Evolutionary conservation across 2,113 vertebrate genomes (phyloP), one percentile per base, ranked within the genome.

Genomic region (Lagopus muta): DNA sequence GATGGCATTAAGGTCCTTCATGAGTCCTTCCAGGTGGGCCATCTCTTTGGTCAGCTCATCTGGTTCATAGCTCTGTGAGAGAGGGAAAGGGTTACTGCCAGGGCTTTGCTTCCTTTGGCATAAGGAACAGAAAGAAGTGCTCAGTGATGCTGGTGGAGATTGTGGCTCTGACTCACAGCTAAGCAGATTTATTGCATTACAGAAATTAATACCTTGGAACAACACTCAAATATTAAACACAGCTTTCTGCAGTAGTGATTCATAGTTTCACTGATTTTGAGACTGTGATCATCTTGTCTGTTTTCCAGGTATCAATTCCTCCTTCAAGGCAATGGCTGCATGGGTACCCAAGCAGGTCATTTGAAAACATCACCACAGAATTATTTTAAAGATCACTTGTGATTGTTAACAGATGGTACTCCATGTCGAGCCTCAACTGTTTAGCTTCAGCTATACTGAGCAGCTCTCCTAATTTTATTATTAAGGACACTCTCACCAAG

Each of bases 1-100:
- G 98, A 99, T 99, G 98, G 99, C 99, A 14, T 99, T 99, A 91
- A 99, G 99, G 98, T 99, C 99, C 98, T 99, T 99, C 99, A 99
- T 99, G 42, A 99, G 98, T 97, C 99, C 99, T 98, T 99, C 99
- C 95, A 99, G 99, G 97, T 99, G 99, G 96, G 99, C 99, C 99
- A 99, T 99, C 98, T 99, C 99, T 98, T 99, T 99, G 95, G 99
- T 99, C 97, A 99, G 98, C 98, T 99, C 99, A 94, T 99, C 99
- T 27, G 99, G 98, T 96, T 99, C 99, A 36, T 99, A 99, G 95
- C 97, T 99, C 99, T 99, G 96, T 22, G 86, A 96, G 97, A 97
- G 97, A 98, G 30, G 96, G 95, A 98, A 47, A 97, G 96, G 94
- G 96, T 98, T 97, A 98, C 60, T 94, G 92, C 27, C 17, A 58